Evolutionary conservation across 1,140 invertebrate genomes (phyloP), one percentile per base, ranked within the genome.

Genomic region (Galleria mellonella): DNA sequence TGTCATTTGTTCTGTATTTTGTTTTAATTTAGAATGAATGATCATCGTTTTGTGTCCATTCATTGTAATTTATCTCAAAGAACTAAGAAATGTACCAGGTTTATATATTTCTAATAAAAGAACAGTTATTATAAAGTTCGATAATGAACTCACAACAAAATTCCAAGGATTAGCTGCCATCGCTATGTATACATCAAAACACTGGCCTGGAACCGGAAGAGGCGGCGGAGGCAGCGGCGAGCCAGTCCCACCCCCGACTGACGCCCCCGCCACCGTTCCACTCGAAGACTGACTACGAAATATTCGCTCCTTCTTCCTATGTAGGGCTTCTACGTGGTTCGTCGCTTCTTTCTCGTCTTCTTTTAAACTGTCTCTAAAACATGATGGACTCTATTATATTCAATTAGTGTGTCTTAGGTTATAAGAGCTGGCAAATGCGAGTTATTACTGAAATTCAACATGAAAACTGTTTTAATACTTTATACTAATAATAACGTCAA

Each of bases 81-180:
- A n/a, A n/a, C n/a, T n/a, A n/a, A n/a, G n/a, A n/a, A n/a, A n/a
- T n/a, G n/a, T n/a, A n/a, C n/a, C n/a, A n/a, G n/a, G n/a, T n/a
- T n/a, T n/a, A n/a, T n/a, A n/a, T n/a, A n/a, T n/a, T n/a, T n/a
- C n/a, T n/a, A n/a, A n/a, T n/a, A n/a, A n/a, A n/a, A n/a, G n/a
- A n/a, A n/a, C n/a, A n/a, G 8, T 9, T 14, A 4, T 17, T 17
- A 1, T 17, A 9, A 11, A 31, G 3, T 5, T 7, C 13, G 36
- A 12, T 37, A 12, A 10, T 12, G 8, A 2, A 44, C 63, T 65
- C 7, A 81, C 76, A 11, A 81, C 71, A 44, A 91, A 91, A 69
- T 89, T 89, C 54, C 84, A 82, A 0, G 90, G 90, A 78, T 87
- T 89, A 0, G 89, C 88, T 4, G 88, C 88, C 76, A 89, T 87